A percentile compares a stretch with the other conserved stretches of the same genome.
These are phyloP conservation scores for Brachionus koreanus DNA, from an alignment of 1,140 invertebrate species.

Conservation along the genomic window DNA sequence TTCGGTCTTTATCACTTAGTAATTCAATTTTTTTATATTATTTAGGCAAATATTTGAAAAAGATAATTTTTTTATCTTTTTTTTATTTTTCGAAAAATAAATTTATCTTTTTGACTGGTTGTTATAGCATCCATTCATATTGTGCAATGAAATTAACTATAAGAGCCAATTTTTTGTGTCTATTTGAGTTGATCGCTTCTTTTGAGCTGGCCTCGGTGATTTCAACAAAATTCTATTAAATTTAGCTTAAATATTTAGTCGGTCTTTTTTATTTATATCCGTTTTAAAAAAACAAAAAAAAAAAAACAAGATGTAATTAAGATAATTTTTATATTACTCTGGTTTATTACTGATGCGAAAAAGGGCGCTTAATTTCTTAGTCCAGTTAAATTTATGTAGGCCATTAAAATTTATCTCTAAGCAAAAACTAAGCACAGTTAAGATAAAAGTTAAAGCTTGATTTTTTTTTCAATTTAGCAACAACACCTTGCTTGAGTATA, in stretches of 20 bases:
- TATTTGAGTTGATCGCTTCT: neutral
- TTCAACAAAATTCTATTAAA: neutral
- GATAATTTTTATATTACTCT: neutral
- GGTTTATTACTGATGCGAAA: neutral
- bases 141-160: neutral
- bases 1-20: constrained; percentile 11
- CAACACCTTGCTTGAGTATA: neutral
- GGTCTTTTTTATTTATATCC: neutral
- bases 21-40: neutral
- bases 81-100: too few species aligned
- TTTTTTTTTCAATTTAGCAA: neutral
- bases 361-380: neutral
- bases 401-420: constrained; percentile 13
- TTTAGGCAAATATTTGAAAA: neutral
- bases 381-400: neutral
- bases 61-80: neutral
- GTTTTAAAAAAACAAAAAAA: neutral
- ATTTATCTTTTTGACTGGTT: neutral
- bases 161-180: neutral
- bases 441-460: neutral
- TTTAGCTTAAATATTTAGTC: neutral
- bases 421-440: neutral
- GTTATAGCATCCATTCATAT: neutral
- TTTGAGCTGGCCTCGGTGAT: neutral
- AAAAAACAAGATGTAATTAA: neutral